These are phyloP conservation scores for Callithrix jacchus DNA, from an alignment of 2,113 vertebrate species.

Conservation along the genomic window DNA sequence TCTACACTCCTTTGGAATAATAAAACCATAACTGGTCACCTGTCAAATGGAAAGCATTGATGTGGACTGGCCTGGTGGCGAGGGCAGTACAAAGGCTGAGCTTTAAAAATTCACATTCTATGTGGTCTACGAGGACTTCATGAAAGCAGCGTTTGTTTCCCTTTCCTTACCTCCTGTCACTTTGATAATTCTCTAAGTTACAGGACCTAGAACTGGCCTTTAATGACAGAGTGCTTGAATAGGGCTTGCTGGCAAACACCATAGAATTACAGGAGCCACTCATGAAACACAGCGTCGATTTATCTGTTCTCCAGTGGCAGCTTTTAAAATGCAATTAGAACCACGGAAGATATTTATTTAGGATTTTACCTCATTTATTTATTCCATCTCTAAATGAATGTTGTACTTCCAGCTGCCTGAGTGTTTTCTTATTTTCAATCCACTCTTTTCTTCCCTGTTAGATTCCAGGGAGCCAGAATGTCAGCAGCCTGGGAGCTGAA, in stretches of 20 bases:
- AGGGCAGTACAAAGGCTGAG: background rate
- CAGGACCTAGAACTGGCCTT: slow-evolving; percentile 67
- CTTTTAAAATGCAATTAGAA: slow-evolving; percentile 56
- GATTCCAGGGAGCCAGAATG: background rate
- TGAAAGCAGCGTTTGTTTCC: slow-evolving; percentile 52
- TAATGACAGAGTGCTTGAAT: slow-evolving; percentile 65
- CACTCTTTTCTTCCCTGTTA: background rate
- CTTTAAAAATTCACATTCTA: background rate
- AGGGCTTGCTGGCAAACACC: slow-evolving; percentile 58
- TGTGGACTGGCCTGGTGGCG: background rate
- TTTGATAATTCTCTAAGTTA: slow-evolving; percentile 71
- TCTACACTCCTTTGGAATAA: background rate
- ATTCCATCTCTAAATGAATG: background rate
- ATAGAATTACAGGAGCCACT: slow-evolving; percentile 54
- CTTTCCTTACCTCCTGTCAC: slow-evolving; percentile 32
- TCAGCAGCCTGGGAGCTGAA: background rate
- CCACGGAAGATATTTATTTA: slow-evolving; percentile 49
- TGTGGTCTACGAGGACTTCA: background rate
- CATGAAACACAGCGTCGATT: slow-evolving; percentile 44
- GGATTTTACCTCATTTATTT: slow-evolving; percentile 48
- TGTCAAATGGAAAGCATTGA: background rate
- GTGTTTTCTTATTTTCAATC: background rate
- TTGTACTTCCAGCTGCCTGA: background rate
- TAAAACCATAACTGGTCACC: background rate
- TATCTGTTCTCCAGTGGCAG: slow-evolving; percentile 55